Percentiles rank a stretch among this genome's conserved stretches.
Evolutionary conservation across 1,140 invertebrate species (phyloP).

Genomic region (Hestina assimilis): DNA sequence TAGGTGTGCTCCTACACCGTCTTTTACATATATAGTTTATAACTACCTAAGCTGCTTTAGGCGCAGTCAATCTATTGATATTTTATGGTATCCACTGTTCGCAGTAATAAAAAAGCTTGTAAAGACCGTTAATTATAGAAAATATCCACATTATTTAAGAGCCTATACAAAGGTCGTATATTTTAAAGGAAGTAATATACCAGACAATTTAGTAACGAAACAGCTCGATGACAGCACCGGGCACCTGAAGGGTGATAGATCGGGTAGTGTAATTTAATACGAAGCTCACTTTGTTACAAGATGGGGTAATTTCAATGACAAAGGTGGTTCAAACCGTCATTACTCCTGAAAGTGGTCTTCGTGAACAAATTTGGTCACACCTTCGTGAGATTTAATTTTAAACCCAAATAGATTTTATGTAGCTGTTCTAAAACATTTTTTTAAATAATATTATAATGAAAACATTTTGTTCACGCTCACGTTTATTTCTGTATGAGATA

Average conservation of each 20-base stretch:
- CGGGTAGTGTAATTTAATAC: conserved; percentile 9
- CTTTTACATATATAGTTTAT: too few species aligned
- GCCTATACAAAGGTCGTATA: neutral
- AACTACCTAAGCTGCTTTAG: too few species aligned
- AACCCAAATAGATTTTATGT: neutral
- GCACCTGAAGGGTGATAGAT: conserved; percentile 6
- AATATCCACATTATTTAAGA: too few species aligned
- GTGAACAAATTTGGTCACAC: neutral
- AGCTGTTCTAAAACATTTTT: too few species aligned
- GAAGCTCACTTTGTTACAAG: conserved; percentile 2
- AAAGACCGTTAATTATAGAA: too few species aligned
- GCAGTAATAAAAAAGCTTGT: too few species aligned
- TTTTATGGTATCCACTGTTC: neutral
- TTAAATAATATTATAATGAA: too few species aligned
- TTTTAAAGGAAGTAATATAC: conserved; percentile 8
- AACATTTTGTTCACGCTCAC: too few species aligned
- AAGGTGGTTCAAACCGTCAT: neutral
- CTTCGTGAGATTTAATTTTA: neutral
- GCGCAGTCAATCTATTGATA: too few species aligned
- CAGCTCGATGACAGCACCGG: neutral
- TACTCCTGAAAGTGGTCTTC: neutral
- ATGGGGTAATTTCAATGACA: conserved; percentile 10
- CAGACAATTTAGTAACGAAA: conserved; percentile 6
- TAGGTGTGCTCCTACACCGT: too few species aligned
- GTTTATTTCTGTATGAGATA: too few species aligned